Conservation (phyloP, 2,888 invertebrate species). For the Eilema griseolum region DNA sequence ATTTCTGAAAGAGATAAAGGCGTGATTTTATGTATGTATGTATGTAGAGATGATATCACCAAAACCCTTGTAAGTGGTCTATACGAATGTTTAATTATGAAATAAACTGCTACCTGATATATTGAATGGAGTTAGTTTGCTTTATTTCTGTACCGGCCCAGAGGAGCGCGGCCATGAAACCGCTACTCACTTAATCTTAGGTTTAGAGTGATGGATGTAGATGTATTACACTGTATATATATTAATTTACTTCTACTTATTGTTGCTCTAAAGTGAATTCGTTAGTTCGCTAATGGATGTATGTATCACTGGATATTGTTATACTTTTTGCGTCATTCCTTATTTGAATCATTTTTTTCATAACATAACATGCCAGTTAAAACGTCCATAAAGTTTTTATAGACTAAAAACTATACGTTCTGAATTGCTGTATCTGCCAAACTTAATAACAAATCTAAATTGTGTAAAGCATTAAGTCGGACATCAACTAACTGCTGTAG, state of each 20-base stretch:
- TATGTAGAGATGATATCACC: no score
- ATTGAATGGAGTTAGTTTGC: constrained; percentile 59
- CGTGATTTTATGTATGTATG: not conserved
- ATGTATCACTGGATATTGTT: constrained; percentile 26
- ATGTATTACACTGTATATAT: constrained; percentile 30
- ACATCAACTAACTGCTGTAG: constrained; percentile 8
- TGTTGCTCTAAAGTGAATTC: constrained; percentile 29
- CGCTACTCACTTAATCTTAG: constrained; percentile 56
- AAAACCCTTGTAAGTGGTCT: not conserved
- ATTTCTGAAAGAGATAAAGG: constrained; percentile 17
- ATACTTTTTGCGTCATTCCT: not conserved
- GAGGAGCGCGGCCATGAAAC: constrained; percentile 45
- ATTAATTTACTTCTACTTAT: constrained; percentile 33
- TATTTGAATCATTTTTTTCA: not conserved
- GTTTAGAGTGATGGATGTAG: constrained; percentile 41
- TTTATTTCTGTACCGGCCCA: constrained; percentile 50
- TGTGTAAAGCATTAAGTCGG: constrained; percentile 10
- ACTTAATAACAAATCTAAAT: constrained; percentile 9
- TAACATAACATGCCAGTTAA: not conserved
- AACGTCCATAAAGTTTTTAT: not conserved
- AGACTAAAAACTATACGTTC: not conserved
- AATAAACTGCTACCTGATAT: constrained; percentile 11
- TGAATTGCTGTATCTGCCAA: not conserved
- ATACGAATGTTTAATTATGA: not conserved
- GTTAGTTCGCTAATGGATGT: constrained; percentile 32